Conservation (phyloP, 2,797 vertebrate genomes). For the Sarcoramphus papa region DNA sequence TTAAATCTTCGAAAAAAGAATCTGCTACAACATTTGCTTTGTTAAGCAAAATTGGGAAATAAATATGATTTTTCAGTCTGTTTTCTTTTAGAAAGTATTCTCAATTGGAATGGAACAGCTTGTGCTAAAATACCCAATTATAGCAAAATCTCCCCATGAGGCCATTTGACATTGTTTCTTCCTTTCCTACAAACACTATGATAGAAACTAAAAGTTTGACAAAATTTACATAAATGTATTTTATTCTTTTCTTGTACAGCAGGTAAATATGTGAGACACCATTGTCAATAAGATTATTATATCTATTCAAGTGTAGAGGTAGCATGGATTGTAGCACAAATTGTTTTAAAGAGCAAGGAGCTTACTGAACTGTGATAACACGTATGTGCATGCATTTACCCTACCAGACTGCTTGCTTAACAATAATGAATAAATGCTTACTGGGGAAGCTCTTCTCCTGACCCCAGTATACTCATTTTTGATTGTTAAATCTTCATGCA, state of each 20-base stretch:
- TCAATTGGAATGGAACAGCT: neutral
- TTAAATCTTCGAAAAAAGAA: neutral
- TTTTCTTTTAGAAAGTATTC: neutral
- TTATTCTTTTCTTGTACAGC: neutral
- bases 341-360: neutral
- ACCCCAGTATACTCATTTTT: neutral
- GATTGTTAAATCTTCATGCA: neutral
- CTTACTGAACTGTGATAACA: neutral
- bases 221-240: neutral
- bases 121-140: constrained; percentile 19
- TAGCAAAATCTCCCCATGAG: neutral
- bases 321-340: neutral
- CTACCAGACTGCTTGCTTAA: neutral
- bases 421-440: neutral
- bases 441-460: neutral
- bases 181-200: neutral
- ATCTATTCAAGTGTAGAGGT: neutral
- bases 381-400: accelerated
- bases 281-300: neutral
- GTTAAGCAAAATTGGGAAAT: neutral
- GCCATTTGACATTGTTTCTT: neutral
- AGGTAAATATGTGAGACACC: neutral
- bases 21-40: neutral
- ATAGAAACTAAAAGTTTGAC: neutral
- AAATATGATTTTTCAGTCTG: neutral